Percentiles rank a stretch among this genome's conserved stretches.
phyloP scores from a whole-genome alignment of 92 coral and sea anemone genomes.

The Chrysogorgia sp. region DNA sequence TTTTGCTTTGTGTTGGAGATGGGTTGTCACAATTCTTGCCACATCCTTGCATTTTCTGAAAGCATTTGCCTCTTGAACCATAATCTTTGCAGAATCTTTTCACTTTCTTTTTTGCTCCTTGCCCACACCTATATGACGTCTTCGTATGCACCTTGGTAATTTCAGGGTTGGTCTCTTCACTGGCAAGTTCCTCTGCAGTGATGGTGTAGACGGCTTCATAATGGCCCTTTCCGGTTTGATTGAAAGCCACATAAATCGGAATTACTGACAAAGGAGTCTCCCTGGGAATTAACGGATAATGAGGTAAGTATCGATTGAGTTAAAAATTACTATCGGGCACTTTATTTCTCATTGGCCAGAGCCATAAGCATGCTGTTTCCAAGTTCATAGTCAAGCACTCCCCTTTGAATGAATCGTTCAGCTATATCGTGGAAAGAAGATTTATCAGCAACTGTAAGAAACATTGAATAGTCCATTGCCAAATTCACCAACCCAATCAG shows the following conservation, averaged over 20 bases:
- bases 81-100: constrained; percentile 48
- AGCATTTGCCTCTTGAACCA: constrained; percentile 56
- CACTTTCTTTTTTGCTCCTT: constrained; percentile 48
- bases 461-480: too few species aligned
- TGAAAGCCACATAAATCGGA: too few species aligned
- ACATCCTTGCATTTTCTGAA: constrained; percentile 50
- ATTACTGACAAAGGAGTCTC: too few species aligned
- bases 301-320: too few species aligned
- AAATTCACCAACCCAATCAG: constrained; percentile 32
- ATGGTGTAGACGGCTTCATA: constrained; percentile 37
- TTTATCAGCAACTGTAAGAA: too few species aligned
- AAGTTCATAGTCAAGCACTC: constrained; percentile 59
- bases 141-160: constrained; percentile 6
- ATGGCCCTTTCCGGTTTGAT: too few species aligned
- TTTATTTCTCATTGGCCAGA: constrained; percentile 36
- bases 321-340: too few species aligned
- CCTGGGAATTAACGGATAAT: constrained; percentile 13
- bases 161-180: background rate
- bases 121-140: constrained; percentile 48
- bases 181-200: too few species aligned
- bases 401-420: too few species aligned
- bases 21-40: constrained; percentile 61
- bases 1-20: constrained; percentile 30
- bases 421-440: too few species aligned
- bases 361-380: constrained; percentile 57